Base-by-base conservation (phyloP, 2,888 invertebrate genomes). In the Zele albiditarsus region DNA sequence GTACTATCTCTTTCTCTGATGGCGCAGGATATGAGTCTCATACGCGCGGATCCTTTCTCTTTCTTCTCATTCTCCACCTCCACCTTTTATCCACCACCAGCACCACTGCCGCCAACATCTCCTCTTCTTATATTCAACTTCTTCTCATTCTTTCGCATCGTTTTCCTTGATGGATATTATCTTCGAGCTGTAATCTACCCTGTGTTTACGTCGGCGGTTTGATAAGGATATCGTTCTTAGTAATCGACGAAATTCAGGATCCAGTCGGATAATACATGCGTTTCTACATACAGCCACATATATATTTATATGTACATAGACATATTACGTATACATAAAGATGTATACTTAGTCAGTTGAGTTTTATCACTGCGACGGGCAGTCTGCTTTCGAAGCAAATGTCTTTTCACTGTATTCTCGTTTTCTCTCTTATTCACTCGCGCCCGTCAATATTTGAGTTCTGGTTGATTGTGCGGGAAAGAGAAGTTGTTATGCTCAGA, bases 151-250 rank as follows among this genome's bases (percentile, higher is more conserved):
- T 31, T 63, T 53, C 25, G 25, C 71, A 73, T 72, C 72, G 71
- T 77, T 75, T 78, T 76, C 73, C 75, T 73, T 79, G 80, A 79
- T 77, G 79, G 77, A 79, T 80, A 80, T 74, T 79, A 77, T 79
- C 79, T 72, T 76, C 71, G 73, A 68, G 71, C 71, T 78, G 80
- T 79, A 80, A 80, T 80, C 78, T 79, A 79, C 67, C 76, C 71
- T 72, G 73, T 77, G 69, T 77, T 77, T 74, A 68, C 78, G 63
- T 66, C 76, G 20, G 33, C n/a, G 28, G n/a, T 53, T 68, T 53
- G 68, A 68, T 68, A 68, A 68, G 68, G 53, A 49, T 49, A 68
- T 68, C 49, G 49, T 49, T 49, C 68, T 28, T 28, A 20, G 53
- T 49, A 68, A 63, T 63, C 63, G 33, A 23, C 63, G 33, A 63